Conservation (phyloP, 2,113 vertebrate genomes). For the Atractosteus spatula region DNA sequence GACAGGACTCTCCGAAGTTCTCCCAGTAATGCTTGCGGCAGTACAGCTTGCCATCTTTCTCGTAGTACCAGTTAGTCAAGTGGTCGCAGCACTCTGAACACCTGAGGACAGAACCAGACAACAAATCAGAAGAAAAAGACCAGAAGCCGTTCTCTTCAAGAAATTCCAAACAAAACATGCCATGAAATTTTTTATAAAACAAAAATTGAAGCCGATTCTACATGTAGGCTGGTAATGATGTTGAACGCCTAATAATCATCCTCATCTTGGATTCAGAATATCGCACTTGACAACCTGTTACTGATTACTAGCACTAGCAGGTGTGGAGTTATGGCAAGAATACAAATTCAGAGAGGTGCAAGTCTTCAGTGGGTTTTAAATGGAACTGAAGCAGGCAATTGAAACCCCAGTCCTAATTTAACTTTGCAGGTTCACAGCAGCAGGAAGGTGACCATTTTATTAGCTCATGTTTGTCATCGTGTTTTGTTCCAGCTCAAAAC, state of each 20-base stretch:
- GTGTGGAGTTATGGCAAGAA: not conserved
- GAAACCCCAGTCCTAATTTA: not conserved
- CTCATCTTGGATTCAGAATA: no score
- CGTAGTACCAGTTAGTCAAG: conserved; percentile 93
- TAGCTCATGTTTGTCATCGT: not conserved
- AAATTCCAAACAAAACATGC: not conserved
- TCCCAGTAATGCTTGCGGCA: conserved; percentile 92
- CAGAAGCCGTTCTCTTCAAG: not conserved
- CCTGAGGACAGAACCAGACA: conserved; percentile 54
- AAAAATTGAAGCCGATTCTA: not conserved
- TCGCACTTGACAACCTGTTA: not conserved
- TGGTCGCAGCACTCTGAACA: conserved; percentile 89
- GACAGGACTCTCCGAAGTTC: conserved; percentile 90
- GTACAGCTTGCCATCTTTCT: conserved; percentile 87
- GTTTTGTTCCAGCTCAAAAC: not conserved
- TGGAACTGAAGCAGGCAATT: not conserved
- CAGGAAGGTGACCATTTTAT: conserved; percentile 7
- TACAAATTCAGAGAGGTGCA: not conserved
- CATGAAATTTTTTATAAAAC: not conserved
- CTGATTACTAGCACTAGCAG: not conserved
- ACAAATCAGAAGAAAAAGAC: not conserved
- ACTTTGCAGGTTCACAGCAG: not conserved
- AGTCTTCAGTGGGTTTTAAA: not conserved
- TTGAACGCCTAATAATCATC: not conserved
- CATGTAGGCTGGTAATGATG: not conserved